Conservation (phyloP, 1,140 invertebrate species). For the Drosophila littoralis region DNA sequence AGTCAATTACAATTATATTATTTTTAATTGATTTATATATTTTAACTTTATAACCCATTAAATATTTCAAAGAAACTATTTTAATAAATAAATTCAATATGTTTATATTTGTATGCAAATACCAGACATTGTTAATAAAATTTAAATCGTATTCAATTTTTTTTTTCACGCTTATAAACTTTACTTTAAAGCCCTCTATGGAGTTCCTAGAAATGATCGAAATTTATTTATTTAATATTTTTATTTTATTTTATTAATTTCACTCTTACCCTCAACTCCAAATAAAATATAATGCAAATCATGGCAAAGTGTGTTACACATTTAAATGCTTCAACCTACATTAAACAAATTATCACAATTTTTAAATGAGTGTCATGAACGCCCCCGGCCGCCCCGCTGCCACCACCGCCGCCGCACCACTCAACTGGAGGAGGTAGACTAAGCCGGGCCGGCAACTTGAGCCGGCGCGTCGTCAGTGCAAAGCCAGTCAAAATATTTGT, state of each 20-base stretch:
- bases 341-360: conserved; percentile 71
- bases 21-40: conserved; percentile 30
- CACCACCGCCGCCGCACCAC: background rate
- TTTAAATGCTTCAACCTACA: conserved; percentile 73
- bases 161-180: no score
- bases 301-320: conserved; percentile 59
- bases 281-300: conserved; percentile 53
- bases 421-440: conserved; percentile 16
- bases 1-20: background rate
- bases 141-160: no score
- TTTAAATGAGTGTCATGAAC: conserved; percentile 44
- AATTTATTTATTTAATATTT: background rate
- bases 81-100: no score
- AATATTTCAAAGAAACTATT: no score
- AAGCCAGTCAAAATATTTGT: conserved; percentile 38
- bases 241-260: conserved; percentile 42
- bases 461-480: conserved; percentile 17
- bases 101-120: no score
- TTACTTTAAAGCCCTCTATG: background rate
- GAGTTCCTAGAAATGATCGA: conserved; percentile 27
- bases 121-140: no score
- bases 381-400: conserved; percentile 4
- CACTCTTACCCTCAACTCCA: conserved; percentile 49
- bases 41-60: conserved; percentile 36
- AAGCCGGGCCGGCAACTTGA: conserved; percentile 34